Conservation (phyloP, 2,797 vertebrate species). For the Pseudomugil gertrudae region DNA sequence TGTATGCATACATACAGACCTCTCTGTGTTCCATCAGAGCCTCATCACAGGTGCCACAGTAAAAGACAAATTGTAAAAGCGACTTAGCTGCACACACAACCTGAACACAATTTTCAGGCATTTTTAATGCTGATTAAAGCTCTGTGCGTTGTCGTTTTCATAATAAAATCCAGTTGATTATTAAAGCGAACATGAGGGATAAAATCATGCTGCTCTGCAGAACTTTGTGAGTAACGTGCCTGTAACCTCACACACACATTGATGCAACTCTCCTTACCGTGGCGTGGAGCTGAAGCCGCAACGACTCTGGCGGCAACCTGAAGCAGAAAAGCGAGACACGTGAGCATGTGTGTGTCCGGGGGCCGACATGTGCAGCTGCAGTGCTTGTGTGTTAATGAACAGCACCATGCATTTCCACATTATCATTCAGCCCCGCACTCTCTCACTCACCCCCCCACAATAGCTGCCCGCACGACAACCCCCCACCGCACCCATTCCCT, state of each 20-base stretch:
- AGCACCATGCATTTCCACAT: constrained; percentile 84
- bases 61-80: constrained; percentile 1
- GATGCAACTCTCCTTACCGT: constrained; percentile 7
- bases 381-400: constrained; percentile 88
- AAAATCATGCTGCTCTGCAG: background rate
- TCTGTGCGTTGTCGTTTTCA: constrained; percentile 1
- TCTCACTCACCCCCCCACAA: constrained; percentile 81
- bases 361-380: constrained; percentile 89
- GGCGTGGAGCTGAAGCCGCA: constrained; percentile 42
- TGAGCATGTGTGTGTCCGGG: constrained; percentile 71
- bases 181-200: no score
- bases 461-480: constrained; percentile 77
- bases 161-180: no score
- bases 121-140: constrained; percentile 10
- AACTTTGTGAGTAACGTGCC: constrained; percentile 10
- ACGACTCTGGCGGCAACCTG: constrained; percentile 78
- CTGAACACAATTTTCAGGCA: background rate
- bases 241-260: constrained; percentile 13
- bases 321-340: constrained; percentile 55
- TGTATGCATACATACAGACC: background rate
- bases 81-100: background rate
- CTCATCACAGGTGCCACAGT: constrained; percentile 5
- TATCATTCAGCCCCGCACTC: constrained; percentile 86
- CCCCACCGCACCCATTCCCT: constrained; percentile 64
- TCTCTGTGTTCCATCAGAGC: background rate